Base-by-base conservation (phyloP, 2,113 vertebrate species). In the Trachemys scripta region DNA sequence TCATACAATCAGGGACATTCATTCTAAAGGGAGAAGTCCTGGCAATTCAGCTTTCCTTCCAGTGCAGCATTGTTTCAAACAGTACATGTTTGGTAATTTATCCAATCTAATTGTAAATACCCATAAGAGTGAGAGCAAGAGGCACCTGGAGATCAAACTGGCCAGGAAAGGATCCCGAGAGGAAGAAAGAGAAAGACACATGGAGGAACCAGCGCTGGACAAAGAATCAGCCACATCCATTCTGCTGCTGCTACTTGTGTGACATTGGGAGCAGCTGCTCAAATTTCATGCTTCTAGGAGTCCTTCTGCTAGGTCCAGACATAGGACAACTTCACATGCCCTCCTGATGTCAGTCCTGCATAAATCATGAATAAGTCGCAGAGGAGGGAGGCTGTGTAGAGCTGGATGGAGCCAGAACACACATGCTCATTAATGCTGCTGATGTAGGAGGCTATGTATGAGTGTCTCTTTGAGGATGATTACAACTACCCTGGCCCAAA, bases 281-380 rank as follows among this genome's bases (percentile, higher is more conserved):
- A 87, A 5, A 3, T 25, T 87, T 31, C 75, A 79, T 88, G 50
- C 5, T 14, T 6, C 72, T 10, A n/a, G 53, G 35, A 49, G 5
- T 6, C n/a, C 38, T 38, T 25, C 29, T 75, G 47, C 49, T 11
- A 53, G 4, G 10, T 29, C 76, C 24, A 29, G 76, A 5, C 24
- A 24, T 20, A 31, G 19, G 7, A 59, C 3, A 76, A 27, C 47
- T 84, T 5, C 12, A 8, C 2, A 51, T 0, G 1, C 69, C 45
- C 38, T 38, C 19, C 17, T 72, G 35, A 38, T 38, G n/a, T 19
- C 17, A 72, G 35, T 22, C 65, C 65, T 38, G 19, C 16, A n/a
- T 38, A 38, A 72, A 72, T 38, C 65, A n/a, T 38, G 65, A 19
- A 17, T 69, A 69, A 72, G 38, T 17, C 10, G 1, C 16, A 19